These are phyloP conservation scores for Atractosteus spatula DNA, from an alignment of 2,113 vertebrate species.

Conservation along the genomic window DNA sequence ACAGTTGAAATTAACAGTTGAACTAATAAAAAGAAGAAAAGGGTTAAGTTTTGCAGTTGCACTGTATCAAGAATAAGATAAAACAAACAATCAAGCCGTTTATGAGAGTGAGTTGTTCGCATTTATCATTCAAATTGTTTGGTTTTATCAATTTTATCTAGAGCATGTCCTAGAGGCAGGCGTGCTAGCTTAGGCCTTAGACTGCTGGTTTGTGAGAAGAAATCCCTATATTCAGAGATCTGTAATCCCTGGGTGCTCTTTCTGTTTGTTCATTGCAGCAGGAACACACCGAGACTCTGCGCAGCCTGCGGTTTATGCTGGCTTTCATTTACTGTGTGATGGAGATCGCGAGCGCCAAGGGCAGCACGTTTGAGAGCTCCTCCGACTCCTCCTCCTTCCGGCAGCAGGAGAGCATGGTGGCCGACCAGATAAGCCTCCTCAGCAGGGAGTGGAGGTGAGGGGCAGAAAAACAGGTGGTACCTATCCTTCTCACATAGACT, in stretches of 20 bases:
- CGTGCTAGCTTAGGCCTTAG: too few species aligned
- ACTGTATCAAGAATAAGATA: too few species aligned
- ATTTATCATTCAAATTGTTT: too few species aligned
- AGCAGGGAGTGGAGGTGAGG: conserved; percentile 90
- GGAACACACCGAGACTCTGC: conserved; percentile 82
- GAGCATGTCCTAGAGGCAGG: too few species aligned
- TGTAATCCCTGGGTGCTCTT: background rate
- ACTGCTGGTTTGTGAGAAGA: background rate
- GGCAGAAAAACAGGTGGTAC: background rate
- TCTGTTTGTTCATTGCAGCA: conserved; percentile 60
- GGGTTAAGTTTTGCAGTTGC: too few species aligned
- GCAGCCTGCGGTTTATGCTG: conserved; percentile 81
- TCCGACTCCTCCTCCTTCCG: conserved; percentile 65
- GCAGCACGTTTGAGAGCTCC: conserved; percentile 55
- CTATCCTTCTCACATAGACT: background rate
- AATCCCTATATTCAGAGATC: background rate
- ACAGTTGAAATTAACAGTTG: too few species aligned
- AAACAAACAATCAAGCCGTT: background rate
- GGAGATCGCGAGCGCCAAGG: conserved; percentile 81
- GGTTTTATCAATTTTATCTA: too few species aligned
- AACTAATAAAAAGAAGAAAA: too few species aligned
- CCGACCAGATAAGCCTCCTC: conserved; percentile 91
- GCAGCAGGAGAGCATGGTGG: conserved; percentile 86
- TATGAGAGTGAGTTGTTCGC: background rate
- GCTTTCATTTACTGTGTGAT: conserved; percentile 84